Evolutionary conservation across 2,113 vertebrate species (phyloP), one percentile per base, ranked within the genome.

Genomic region (Anthoscopus minutus): DNA sequence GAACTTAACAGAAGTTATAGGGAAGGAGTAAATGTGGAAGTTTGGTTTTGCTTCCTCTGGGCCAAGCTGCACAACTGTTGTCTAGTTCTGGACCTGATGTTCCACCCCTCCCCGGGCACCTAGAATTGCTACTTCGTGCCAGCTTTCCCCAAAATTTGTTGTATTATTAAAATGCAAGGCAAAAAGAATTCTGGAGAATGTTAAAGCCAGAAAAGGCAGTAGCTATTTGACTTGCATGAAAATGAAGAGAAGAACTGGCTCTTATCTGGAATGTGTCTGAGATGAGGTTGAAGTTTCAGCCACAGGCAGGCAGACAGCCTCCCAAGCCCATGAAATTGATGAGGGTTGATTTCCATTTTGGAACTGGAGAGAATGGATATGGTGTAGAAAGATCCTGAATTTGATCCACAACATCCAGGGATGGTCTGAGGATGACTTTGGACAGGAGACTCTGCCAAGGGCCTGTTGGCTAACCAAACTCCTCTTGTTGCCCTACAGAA

Each of bases 401-500:
- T 16, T 45, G 42, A 76, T 31, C 21, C 79, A 56, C 38, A 40
- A 14, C 38, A 58, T 47, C 85, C 48, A 72, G 71, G 31, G 7
- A 2, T 47, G 47, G 51, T 70, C 24, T n/a, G 31, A 86, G 30
- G 33, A 22, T 87, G 31, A 23, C 61, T 89, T 77, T 74, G 76
- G 16, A 11, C 11, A 31, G 35, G 28, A 77, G 4, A 38, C 62
- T 71, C 37, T 87, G 17, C 19, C 25, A 71, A 25, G 12, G 38
- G 40, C 21, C 37, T 65, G 21, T 18, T 87, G 37, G 13, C 27
- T 88, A 65, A 86, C 40, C 18, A 28, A 44, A 67, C 37, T n/a
- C 47, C 16, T 96, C 69, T 91, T 88, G 17, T 57, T 90, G 44
- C 64, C 71, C 60, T 70, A 11, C 95, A 99, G 99, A 99, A 99